A percentile compares a stretch with the other conserved stretches of the same genome.
phyloP scores from a whole-genome alignment of 2,113 vertebrate genomes.

The Ailurus styani region DNA sequence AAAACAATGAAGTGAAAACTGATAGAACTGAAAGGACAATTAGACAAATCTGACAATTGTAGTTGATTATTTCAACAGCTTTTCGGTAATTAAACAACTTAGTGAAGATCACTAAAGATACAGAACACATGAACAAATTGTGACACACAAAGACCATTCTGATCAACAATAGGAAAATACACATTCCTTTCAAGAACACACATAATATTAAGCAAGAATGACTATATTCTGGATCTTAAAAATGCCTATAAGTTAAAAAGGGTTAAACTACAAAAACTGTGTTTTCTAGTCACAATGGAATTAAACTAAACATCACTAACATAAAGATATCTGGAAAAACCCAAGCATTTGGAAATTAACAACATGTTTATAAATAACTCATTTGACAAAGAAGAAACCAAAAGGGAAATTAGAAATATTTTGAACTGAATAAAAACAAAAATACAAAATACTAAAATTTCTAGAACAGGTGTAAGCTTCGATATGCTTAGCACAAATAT shows the following conservation, averaged over 20 bases:
- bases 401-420: not conserved
- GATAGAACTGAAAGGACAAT: not conserved
- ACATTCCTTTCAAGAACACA: not conserved
- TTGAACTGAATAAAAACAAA: not conserved
- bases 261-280: not conserved
- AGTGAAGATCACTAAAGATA: not conserved
- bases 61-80: not conserved
- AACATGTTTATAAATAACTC: not conserved
- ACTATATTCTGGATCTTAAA: not conserved
- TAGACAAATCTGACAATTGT: not conserved
- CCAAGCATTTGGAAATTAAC: not conserved
- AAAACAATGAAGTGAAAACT: not conserved
- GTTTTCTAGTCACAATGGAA: not conserved
- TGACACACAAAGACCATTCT: not conserved
- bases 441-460: not conserved
- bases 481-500: not conserved
- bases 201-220: not conserved
- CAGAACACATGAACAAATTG: not conserved
- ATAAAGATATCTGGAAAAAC: not conserved
- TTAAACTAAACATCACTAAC: not conserved
- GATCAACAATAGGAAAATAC: not conserved
- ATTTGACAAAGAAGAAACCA: not conserved
- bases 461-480: not conserved
- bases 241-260: not conserved
- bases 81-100: not conserved